Evolutionary conservation across 2,797 vertebrate species (phyloP).

Genomic region (Rhinoraja longicauda): DNA sequence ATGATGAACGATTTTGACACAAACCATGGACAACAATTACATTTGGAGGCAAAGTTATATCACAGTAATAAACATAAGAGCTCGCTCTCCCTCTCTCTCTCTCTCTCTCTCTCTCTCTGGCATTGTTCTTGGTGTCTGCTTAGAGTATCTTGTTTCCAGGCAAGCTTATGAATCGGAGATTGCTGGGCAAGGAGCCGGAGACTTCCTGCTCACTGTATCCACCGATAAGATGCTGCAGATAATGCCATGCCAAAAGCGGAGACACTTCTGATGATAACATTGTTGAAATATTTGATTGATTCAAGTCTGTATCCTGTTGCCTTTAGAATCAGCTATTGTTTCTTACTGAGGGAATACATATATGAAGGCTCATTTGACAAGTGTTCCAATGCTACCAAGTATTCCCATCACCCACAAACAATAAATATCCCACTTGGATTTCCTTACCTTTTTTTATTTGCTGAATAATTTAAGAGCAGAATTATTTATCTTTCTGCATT

Average conservation of each 20-base stretch:
- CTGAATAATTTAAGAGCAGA: neutral
- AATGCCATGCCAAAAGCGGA: neutral
- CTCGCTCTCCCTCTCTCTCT: neutral
- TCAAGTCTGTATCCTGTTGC: constrained; percentile 27
- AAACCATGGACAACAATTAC: neutral
- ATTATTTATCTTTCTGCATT: neutral
- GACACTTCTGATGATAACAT: constrained; percentile 16
- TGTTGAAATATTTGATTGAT: constrained; percentile 28
- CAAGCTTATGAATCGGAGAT: neutral
- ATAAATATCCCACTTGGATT: constrained; percentile 9
- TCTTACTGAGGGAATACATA: neutral
- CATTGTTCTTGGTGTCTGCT: neutral
- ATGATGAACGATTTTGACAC: neutral
- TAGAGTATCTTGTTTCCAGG: neutral
- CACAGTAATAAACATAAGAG: neutral
- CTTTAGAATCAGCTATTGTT: neutral
- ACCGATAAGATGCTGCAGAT: constrained; percentile 15
- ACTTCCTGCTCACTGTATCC: constrained; percentile 19
- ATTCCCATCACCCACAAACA: neutral
- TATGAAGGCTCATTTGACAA: neutral
- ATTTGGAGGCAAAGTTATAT: neutral
- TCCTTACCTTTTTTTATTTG: neutral
- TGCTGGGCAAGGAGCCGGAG: neutral
- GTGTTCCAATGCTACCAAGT: neutral
- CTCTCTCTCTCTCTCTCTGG: no score